A percentile compares a stretch with the other conserved stretches of the same genome.
Conservation (phyloP, 2,113 vertebrate species). For the Okapia johnstoni region DNA sequence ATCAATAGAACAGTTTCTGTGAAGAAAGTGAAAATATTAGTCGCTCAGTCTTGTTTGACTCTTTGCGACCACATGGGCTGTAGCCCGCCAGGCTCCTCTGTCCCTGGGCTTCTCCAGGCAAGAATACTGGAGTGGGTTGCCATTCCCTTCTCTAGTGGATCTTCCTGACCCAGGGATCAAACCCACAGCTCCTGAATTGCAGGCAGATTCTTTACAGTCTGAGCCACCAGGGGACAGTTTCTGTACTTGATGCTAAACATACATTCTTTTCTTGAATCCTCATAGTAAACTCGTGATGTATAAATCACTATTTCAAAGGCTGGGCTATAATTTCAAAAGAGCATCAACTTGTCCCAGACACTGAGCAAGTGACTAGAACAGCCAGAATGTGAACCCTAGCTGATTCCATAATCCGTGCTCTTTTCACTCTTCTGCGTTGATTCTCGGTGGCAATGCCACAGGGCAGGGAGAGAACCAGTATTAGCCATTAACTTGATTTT, state of each 20-base stretch:
- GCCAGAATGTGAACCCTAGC: not conserved
- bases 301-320: not conserved
- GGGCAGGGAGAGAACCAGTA: not conserved
- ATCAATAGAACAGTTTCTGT: not conserved
- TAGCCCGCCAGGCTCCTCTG: not conserved
- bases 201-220: not conserved
- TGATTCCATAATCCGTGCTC: not conserved
- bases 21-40: not conserved
- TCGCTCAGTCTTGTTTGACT: not conserved
- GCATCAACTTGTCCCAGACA: not conserved
- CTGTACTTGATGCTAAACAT: not conserved
- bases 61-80: not conserved
- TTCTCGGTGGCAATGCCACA: not conserved
- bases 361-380: not conserved
- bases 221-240: not conserved
- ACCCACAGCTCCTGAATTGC: not conserved
- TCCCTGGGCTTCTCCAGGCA: not conserved
- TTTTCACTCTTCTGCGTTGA: not conserved
- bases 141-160: not conserved
- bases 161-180: not conserved
- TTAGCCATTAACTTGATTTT: constrained; percentile 48
- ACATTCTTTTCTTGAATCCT: not conserved
- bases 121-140: not conserved
- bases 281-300: not conserved
- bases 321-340: not conserved